Conservation (phyloP, 2,113 vertebrate genomes). For the Potamarius usumacintae region DNA sequence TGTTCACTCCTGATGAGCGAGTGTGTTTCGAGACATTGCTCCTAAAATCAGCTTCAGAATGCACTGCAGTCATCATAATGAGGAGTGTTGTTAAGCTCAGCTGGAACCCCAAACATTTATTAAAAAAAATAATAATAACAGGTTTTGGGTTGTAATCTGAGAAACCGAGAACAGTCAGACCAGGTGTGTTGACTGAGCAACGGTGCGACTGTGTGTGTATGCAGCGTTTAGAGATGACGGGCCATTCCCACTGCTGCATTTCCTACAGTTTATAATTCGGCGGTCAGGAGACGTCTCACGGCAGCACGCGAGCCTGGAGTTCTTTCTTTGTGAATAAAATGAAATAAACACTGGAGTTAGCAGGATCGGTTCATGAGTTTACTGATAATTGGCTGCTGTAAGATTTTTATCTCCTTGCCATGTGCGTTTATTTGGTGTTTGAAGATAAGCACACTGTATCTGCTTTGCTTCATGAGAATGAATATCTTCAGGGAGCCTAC, state of each 20-base stretch:
- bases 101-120: constrained; percentile 59
- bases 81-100: constrained; percentile 62
- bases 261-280: neutral
- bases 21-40: constrained; percentile 58
- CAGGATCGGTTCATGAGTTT: neutral
- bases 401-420: neutral
- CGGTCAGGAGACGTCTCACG: neutral
- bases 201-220: constrained; percentile 33
- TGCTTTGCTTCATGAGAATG: neutral
- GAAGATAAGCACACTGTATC: neutral
- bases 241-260: neutral
- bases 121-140: constrained; percentile 64
- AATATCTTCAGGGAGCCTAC: neutral
- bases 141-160: constrained; percentile 68
- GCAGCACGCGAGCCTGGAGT: neutral
- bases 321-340: neutral
- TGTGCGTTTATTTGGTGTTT: neutral
- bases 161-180: constrained; percentile 55
- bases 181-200: constrained; percentile 60
- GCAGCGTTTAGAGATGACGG: neutral
- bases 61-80: constrained; percentile 59
- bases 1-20: too few relatives aligned
- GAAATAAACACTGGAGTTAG: neutral
- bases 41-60: constrained; percentile 58
- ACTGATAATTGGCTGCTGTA: neutral